Conservation (phyloP, 2,113 vertebrate genomes). For the Xiphias gladius region DNA sequence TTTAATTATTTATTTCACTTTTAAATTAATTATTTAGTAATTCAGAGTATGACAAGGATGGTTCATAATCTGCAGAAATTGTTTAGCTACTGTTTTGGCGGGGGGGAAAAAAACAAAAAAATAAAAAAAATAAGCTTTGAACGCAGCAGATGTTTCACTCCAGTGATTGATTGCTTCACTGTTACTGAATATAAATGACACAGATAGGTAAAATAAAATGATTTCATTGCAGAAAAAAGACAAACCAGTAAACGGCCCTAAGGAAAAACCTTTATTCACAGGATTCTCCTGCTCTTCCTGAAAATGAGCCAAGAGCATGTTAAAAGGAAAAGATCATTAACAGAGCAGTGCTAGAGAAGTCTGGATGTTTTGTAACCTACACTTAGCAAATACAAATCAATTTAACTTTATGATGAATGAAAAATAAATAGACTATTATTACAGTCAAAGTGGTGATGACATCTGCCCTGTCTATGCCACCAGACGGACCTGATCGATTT, state of each 20-base stretch:
- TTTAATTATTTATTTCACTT: slow-evolving; percentile 11
- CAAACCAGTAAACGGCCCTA: neutral
- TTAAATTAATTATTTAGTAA: slow-evolving; percentile 14
- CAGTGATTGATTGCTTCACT: slow-evolving; percentile 44
- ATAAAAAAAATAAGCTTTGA: neutral
- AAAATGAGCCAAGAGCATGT: slow-evolving; percentile 7
- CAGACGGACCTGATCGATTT: slow-evolving; percentile 35
- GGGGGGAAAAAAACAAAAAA: neutral
- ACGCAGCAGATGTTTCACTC: slow-evolving; percentile 16
- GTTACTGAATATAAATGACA: slow-evolving; percentile 34
- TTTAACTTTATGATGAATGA: no score
- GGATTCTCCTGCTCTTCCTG: neutral
- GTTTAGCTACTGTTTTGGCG: neutral
- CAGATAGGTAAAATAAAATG: neutral
- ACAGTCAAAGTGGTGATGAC: no score
- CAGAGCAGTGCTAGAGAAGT: neutral
- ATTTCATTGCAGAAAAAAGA: slow-evolving; percentile 8
- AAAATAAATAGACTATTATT: no score
- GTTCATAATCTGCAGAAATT: slow-evolving; percentile 12
- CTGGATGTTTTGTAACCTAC: neutral
- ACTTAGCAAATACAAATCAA: no score
- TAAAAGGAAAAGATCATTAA: neutral
- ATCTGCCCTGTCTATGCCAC: no score
- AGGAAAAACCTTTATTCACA: neutral
- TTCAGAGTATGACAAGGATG: neutral